A percentile compares a stretch with the other conserved stretches of the same genome.
Evolutionary conservation across 1,140 invertebrate genomes (phyloP).

Genomic region (Coptotermes formosanus): DNA sequence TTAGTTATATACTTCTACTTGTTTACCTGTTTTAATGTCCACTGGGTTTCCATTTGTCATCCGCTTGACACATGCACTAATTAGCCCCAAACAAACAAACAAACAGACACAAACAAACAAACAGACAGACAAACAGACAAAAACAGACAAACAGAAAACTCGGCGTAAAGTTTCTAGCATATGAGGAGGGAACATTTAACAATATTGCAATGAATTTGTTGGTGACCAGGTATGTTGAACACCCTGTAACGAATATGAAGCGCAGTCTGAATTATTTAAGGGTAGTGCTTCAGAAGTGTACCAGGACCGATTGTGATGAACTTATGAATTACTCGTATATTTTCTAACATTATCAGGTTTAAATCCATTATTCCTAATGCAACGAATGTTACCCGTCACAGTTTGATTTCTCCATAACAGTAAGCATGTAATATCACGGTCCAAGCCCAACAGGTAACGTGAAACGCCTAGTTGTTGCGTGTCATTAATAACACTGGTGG

Average conservation of each 20-base stretch:
- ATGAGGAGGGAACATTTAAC: not conserved
- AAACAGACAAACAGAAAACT: not conserved
- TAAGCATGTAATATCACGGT: no score
- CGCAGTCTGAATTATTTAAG: not conserved
- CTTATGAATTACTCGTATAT: not conserved
- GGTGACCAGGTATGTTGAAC: not conserved
- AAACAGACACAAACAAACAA: not conserved
- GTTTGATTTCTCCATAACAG: no score
- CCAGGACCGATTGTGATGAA: not conserved
- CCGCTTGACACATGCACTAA: not conserved
- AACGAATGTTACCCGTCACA: not conserved
- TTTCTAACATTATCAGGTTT: not conserved
- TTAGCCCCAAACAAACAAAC: not conserved
- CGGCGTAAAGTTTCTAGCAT: not conserved
- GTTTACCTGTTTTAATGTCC: not conserved
- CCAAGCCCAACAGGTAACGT: no score
- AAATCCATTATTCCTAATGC: not conserved
- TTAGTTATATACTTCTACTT: not conserved
- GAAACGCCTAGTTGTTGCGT: no score
- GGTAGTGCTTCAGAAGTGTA: not conserved
- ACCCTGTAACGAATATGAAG: not conserved
- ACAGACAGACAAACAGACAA: not conserved
- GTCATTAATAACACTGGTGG: no score
- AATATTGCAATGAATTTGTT: not conserved
- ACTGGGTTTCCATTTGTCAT: not conserved